Base-by-base conservation (phyloP, 1,140 invertebrate genomes). In the Drosophila rhopaloa region DNA sequence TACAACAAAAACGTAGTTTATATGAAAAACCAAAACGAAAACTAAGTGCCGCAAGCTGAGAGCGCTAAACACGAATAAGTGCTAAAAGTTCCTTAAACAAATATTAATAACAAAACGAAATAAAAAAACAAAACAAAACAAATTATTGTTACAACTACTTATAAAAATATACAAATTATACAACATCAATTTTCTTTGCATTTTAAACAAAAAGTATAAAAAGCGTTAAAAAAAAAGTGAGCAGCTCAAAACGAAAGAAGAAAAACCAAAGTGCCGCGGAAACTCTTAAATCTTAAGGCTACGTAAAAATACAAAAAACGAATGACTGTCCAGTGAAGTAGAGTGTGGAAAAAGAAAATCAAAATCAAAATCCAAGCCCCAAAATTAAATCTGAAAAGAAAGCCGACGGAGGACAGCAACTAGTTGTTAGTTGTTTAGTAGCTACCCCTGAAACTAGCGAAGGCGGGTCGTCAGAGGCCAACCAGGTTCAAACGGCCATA, bases 71-170 rank as follows among this genome's bases (percentile, higher is more conserved):
- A 70, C 48, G 62, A 40, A 67, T 80, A 80, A 85, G 82, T 85
- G 82, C 82, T 82, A 88, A 63, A 88, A 88, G 83, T 88, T 83
- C 83, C 83, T 88, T 88, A 71, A 86, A 84, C 35, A 51, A 78
- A 75, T 70, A 62, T 55, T 27, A 27, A 66, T 58, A 50, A 56
- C 51, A 55, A 58, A 16, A 27, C 44, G 53, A 43, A 50, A 37
- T 7, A 32, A 29, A 55, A 44, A 67, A 43, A 43, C 51, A 56
- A 71, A 44, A 55, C 46, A 56, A 72, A 61, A 63, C 37, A 68
- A 62, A 62, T 72, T 77, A 82, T 82, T 83, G 76, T 77, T 85
- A 85, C 66, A 85, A 85, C 78, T 85, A 67, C 63, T 67, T 62
- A 68, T 65, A 82, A 78, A 79, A 51, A 67, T 79, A 79, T 75